Percentiles rank a stretch among this genome's conserved stretches.
Evolutionary conservation across 2,113 vertebrate species (phyloP).

Genomic region (Origma solitaria): DNA sequence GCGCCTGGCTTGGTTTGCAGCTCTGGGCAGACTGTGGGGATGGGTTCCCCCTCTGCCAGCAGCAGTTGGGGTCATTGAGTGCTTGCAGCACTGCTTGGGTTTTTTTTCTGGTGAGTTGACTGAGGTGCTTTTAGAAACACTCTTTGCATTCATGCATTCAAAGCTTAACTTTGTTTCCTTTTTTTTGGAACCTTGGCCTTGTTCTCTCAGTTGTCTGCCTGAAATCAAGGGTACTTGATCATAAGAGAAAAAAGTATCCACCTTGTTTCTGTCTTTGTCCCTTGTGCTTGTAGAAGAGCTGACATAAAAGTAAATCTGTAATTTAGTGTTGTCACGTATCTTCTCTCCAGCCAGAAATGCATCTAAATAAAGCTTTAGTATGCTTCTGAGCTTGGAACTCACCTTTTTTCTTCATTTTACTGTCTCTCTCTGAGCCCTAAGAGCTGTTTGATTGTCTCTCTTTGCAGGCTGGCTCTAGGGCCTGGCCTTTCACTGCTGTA

Average conservation of each 20-base stretch:
- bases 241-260: background rate
- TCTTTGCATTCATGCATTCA: background rate
- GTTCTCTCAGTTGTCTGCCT: background rate
- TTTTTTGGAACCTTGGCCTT: background rate
- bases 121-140: background rate
- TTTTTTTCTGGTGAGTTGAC: background rate
- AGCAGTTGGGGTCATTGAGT: background rate
- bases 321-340: background rate
- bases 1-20: background rate
- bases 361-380: conserved; percentile 6
- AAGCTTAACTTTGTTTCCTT: background rate
- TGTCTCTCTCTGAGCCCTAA: background rate
- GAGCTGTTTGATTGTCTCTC: background rate
- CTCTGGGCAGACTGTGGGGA: accelerated
- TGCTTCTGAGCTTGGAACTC: background rate
- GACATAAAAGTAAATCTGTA: background rate
- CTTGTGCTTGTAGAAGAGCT: background rate
- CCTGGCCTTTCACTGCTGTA: background rate
- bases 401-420: background rate
- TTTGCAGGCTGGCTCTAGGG: background rate
- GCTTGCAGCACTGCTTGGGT: background rate
- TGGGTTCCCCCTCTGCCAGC: background rate
- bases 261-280: background rate
- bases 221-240: background rate
- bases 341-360: background rate